Base-by-base conservation (phyloP, 2,797 vertebrate genomes). In the Threskiornis aethiopicus region DNA sequence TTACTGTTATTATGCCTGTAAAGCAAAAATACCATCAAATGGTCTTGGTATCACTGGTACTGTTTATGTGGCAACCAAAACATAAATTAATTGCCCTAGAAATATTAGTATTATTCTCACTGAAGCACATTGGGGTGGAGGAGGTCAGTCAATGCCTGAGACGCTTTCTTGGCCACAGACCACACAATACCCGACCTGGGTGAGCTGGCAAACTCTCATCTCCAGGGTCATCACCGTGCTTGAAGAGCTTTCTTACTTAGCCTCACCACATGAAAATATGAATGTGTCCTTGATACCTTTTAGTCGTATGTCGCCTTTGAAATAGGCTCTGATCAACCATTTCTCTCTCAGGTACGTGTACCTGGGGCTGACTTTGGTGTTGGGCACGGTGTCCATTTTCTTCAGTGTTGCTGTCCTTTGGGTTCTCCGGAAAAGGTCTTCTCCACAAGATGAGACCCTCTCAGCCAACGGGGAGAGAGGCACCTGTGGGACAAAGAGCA, bases 271-370 rank as follows among this genome's bases (percentile, higher is more conserved):
- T 70, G 51, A 49, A 85, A 90, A 65, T 62, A 65, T 28, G 7
- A 90, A 58, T 58, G 41, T 89, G 75, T 89, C 76, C 84, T 78
- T 77, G 31, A 39, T 93, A 69, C 29, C 62, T 91, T 76, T 62
- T 83, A 47, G 24, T 85, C 1, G 0, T 49, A 33, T 77, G 52
- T 22, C 79, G 46, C 80, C 73, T 92, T 70, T 90, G 71, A 31
- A 66, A 55, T 3, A 54, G 95, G 76, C 84, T 95, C 92, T 97
- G 92, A 97, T 70, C 29, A 44, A 79, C 90, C 77, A 94, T 84
- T 97, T 91, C 90, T 97, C 92, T 95, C 97, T 79, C 97, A 98
- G 98, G 86, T 92, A 97, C 28, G 96, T 98, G 77, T 98, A 98
- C 90, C 96, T 98, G 92, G 98, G 98, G 59, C 92, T 98, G 86